A percentile compares a stretch with the other conserved stretches of the same genome.
phyloP scores from a whole-genome alignment of 2,888 invertebrate species.

The Antitype chi region DNA sequence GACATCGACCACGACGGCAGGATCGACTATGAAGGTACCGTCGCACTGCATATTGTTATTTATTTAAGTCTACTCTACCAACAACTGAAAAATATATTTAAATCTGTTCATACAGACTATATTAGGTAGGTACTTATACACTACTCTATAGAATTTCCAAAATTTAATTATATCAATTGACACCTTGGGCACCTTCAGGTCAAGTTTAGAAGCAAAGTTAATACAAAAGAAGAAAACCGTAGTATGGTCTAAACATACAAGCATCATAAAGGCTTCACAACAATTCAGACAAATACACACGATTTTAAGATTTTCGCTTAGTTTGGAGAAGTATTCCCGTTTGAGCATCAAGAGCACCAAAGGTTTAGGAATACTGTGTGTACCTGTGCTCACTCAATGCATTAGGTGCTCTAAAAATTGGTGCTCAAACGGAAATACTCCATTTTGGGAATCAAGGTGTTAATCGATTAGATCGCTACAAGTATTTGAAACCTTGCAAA shows the following conservation, averaged over 20 bases:
- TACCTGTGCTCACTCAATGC: too few species aligned
- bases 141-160: neutral
- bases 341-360: too few species aligned
- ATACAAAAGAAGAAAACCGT: too few species aligned
- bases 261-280: neutral
- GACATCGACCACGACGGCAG: conserved; percentile 95
- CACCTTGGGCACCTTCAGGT: too few species aligned
- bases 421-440: too few species aligned
- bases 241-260: neutral
- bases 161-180: neutral
- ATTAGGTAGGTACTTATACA: too few species aligned
- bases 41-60: neutral
- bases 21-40: conserved; percentile 95
- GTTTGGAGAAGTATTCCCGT: too few species aligned
- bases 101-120: too few species aligned
- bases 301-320: neutral
- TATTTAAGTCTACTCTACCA: neutral
- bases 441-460: neutral
- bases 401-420: too few species aligned
- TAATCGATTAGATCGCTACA: neutral
- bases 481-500: neutral
- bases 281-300: neutral
- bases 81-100: neutral
- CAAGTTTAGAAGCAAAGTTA: too few species aligned
- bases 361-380: too few species aligned